phyloP scores from a whole-genome alignment of 2,113 vertebrate species.

The Ifrita kowaldi region DNA sequence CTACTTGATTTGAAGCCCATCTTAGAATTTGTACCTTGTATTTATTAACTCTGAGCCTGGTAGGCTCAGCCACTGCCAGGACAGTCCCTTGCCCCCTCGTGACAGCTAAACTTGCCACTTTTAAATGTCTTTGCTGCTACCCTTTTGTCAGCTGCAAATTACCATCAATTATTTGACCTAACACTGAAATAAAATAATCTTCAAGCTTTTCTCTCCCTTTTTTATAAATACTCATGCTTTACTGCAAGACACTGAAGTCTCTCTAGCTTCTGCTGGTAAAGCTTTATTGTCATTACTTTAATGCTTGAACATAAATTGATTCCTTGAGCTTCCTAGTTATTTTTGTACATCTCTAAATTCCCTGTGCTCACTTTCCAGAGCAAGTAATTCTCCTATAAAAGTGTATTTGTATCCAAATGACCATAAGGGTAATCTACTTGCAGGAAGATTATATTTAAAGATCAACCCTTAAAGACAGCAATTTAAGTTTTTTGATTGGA shows the following conservation, averaged over 20 bases:
- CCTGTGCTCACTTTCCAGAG: not conserved
- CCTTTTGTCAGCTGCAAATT: not conserved
- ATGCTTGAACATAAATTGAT: not conserved
- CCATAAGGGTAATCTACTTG: not conserved
- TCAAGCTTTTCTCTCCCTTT: not conserved
- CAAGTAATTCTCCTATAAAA: not conserved
- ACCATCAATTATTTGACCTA: not conserved
- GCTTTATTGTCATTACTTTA: not conserved
- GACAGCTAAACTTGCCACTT: not conserved
- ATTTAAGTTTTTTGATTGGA: not conserved
- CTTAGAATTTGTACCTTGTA: not conserved
- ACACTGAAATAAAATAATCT: not conserved
- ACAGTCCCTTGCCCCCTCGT: accelerated
- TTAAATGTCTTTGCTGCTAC: not conserved
- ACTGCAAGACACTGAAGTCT: not conserved
- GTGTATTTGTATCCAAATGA: not conserved
- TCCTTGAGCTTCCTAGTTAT: not conserved
- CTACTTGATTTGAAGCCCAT: not conserved
- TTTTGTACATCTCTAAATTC: not conserved
- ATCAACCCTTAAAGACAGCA: not conserved
- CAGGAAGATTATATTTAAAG: not conserved
- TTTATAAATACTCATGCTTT: not conserved
- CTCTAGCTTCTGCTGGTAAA: not conserved
- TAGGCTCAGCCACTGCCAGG: not conserved
- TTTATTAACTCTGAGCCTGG: not conserved